A percentile compares a stretch with the other conserved stretches of the same genome.
Evolutionary conservation across 2,888 invertebrate genomes (phyloP).

Genomic region (Xestia c-nigrum): DNA sequence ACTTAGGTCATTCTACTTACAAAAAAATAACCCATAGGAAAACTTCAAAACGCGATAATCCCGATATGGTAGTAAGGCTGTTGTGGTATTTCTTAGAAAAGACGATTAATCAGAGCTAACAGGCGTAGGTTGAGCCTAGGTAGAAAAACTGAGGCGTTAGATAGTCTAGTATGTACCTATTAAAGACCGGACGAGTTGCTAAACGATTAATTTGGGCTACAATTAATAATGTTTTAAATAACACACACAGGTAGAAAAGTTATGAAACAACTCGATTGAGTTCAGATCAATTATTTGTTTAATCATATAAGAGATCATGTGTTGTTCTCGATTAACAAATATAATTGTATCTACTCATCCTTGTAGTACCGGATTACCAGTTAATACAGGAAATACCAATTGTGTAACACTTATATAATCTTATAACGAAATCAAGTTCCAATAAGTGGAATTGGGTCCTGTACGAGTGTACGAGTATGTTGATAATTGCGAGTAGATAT

Average conservation of each 20-base stretch:
- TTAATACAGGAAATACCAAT: constrained; percentile 61
- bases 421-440: constrained; percentile 65
- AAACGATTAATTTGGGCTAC: constrained; percentile 11
- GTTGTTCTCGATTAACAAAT: constrained; percentile 25
- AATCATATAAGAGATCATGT: constrained; percentile 17
- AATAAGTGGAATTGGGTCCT: constrained; percentile 73
- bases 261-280: constrained; percentile 11
- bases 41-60: constrained; percentile 15
- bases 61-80: constrained; percentile 33
- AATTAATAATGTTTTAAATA: constrained; percentile 18
- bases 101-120: constrained; percentile 20
- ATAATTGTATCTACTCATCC: constrained; percentile 45
- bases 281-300: constrained; percentile 12
- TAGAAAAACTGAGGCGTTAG: constrained; percentile 5
- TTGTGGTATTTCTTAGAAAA: constrained; percentile 35
- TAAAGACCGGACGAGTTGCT: background rate
- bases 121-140: constrained; percentile 25
- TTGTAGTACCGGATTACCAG: constrained; percentile 46
- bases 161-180: background rate
- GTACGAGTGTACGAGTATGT: constrained; percentile 64
- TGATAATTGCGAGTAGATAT: constrained; percentile 68
- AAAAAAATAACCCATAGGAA: constrained; percentile 4
- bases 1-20: constrained; percentile 6
- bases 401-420: constrained; percentile 63
- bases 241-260: background rate